A percentile compares a stretch with the other conserved stretches of the same genome.
phyloP scores from a whole-genome alignment of 2,113 vertebrate genomes.

The Struthidea cinerea region DNA sequence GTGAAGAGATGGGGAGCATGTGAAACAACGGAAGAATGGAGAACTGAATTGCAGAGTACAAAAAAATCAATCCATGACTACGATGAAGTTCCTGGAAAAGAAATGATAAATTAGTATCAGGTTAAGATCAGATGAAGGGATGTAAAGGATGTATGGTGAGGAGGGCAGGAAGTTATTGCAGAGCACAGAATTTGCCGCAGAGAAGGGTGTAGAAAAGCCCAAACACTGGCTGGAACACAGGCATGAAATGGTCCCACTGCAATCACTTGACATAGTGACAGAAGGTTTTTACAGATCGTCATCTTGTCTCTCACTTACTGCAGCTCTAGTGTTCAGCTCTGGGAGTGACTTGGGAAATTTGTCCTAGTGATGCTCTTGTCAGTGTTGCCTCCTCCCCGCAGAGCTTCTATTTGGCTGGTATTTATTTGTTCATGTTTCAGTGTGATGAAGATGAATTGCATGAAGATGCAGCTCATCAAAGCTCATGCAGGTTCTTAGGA shows the following conservation, averaged over 20 bases:
- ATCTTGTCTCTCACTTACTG: conserved; percentile 42
- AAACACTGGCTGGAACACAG: background rate
- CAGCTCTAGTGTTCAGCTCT: background rate
- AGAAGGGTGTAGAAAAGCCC: background rate
- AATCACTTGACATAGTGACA: background rate
- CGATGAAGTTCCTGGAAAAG: background rate
- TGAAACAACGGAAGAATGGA: background rate
- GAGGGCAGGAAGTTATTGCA: background rate
- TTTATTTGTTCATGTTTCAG: background rate
- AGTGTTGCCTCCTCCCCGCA: background rate
- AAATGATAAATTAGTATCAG: background rate
- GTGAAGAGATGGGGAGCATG: background rate
- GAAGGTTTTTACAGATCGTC: conserved; percentile 38
- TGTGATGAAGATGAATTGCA: background rate
- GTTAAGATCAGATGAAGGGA: background rate
- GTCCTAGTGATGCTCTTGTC: conserved; percentile 13
- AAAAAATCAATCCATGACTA: background rate
- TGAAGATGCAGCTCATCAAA: background rate
- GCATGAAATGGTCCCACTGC: conserved; percentile 17
- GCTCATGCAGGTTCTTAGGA: background rate
- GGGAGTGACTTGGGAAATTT: conserved; percentile 21
- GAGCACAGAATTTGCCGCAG: background rate
- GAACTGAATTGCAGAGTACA: background rate
- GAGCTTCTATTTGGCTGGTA: background rate
- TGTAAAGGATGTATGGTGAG: background rate